Percentiles rank a stretch among this genome's conserved stretches.
Conservation (phyloP, 1,140 invertebrate species). For the Macrocentrus cingulum region DNA sequence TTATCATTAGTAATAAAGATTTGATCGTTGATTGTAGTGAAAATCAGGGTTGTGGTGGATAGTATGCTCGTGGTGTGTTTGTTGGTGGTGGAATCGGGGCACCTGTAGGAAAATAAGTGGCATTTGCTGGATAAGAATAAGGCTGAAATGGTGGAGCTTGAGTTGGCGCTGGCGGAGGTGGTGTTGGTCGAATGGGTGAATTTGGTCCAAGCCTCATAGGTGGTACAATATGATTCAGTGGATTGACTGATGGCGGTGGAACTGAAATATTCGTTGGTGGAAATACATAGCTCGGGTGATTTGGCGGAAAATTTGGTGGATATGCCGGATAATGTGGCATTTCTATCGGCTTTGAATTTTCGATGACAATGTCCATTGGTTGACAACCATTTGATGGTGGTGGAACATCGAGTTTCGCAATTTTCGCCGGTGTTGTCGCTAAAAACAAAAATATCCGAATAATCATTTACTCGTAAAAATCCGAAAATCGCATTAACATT, state of each 20-base stretch:
- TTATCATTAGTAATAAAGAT: too few relatives aligned
- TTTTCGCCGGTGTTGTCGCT: constrained; percentile 45
- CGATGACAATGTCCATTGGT: constrained; percentile 37
- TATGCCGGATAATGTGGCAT: constrained; percentile 44
- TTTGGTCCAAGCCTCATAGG: constrained; percentile 45
- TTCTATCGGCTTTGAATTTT: constrained; percentile 43
- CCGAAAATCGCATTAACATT: too few relatives aligned
- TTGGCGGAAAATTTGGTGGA: constrained; percentile 41
- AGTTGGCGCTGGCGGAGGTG: constrained; percentile 41
- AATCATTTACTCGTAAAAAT: too few relatives aligned
- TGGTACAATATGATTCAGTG: constrained; percentile 52
- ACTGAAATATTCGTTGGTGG: constrained; percentile 50
- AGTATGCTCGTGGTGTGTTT: constrained; percentile 41
- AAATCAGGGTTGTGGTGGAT: constrained; percentile 49
- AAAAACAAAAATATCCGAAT: constrained; percentile 22
- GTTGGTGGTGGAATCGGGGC: constrained; percentile 42
- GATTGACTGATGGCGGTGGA: constrained; percentile 50
- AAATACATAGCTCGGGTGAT: constrained; percentile 46
- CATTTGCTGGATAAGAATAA: constrained; percentile 47
- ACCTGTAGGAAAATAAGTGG: constrained; percentile 45
- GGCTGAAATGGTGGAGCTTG: constrained; percentile 45
- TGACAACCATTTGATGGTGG: constrained; percentile 46
- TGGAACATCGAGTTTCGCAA: constrained; percentile 40
- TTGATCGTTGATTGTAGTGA: too few relatives aligned
- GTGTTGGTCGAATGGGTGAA: constrained; percentile 37